Percentiles rank a stretch among this genome's conserved stretches.
These are phyloP conservation scores for Nematostella vectensis DNA, from an alignment of 92 coral and sea anemone genomes.

Conservation along the genomic window DNA sequence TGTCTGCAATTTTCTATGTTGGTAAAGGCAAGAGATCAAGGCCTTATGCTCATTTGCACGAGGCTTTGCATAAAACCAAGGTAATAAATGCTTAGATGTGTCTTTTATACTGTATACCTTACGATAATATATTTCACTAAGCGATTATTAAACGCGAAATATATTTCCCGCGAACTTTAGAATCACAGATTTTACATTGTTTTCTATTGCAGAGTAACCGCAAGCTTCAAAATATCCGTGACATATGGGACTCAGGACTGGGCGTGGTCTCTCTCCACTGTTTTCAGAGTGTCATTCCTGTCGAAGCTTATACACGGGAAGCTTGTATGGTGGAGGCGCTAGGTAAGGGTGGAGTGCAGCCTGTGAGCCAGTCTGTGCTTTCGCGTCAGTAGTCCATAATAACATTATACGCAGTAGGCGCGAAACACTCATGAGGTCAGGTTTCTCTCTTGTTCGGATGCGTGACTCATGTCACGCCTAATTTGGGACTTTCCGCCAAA, in stretches of 20 bases:
- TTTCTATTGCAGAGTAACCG: slow-evolving; percentile 27
- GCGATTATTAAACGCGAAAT: too few species aligned
- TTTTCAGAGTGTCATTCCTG: slow-evolving; percentile 84
- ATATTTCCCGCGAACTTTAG: too few species aligned
- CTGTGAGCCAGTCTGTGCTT: too few species aligned
- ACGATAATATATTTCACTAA: background rate
- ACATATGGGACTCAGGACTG: slow-evolving; percentile 80
- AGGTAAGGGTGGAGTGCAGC: slow-evolving; percentile 42
- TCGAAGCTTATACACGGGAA: slow-evolving; percentile 91
- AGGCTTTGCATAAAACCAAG: slow-evolving; percentile 56
- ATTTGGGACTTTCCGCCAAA: too few species aligned
- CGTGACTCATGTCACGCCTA: too few species aligned
- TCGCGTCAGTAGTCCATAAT: too few species aligned
- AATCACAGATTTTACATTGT: background rate
- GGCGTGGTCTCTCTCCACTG: slow-evolving; percentile 87
- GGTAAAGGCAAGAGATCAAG: slow-evolving; percentile 91
- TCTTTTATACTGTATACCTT: background rate
- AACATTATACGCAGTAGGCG: too few species aligned
- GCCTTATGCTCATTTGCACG: slow-evolving; percentile 80
- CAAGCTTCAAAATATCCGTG: slow-evolving; percentile 70
- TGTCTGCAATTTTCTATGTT: slow-evolving; percentile 69
- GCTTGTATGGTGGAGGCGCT: slow-evolving; percentile 92
- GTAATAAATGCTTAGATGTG: slow-evolving; percentile 11
- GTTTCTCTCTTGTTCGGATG: too few species aligned
- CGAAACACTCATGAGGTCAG: too few species aligned